Base-by-base conservation (phyloP, 2,888 invertebrate species). In the Prostheceraeus crozeri region DNA sequence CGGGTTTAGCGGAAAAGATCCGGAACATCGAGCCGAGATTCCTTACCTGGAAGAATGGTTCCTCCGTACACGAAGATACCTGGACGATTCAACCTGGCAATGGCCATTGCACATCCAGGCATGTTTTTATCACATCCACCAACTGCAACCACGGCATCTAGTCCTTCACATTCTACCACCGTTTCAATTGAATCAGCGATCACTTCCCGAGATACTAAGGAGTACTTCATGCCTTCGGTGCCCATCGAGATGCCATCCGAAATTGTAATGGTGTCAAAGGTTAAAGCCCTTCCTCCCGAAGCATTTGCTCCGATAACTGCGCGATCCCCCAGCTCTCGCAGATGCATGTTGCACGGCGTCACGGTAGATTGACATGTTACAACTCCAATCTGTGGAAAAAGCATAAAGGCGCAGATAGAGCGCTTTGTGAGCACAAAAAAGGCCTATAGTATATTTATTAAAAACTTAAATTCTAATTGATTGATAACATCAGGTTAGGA, bases 241-340 rank as follows among this genome's bases (percentile, higher is more conserved):
- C 58, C 63, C 57, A 57, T 60, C 21, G 31, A 45, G 28, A 61
- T 36, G 16, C 55, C 48, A 54, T 62, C 62, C 21, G 25, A 55
- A 14, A 62, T 40, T 4, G 59, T 25, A 21, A 59, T 59, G 1
- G 59, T 59, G 60, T 33, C 33, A 16, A 59, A 59, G 11, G 60
- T 16, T n/a, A 61, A 11, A 11, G 59, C 27, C 21, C 16, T 23
- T 6, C 57, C 35, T 1, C 33, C 31, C n/a, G 53, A 25, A 4
- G 30, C 53, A 19, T 14, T 19, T 6, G 31, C 30, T n/a, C 31
- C 28, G 6, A 16, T 19, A n/a, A 19, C 25, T 2, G 30, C 53
- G 3, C 14, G 25, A 16, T 21, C 53, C 3, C 16, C 31, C 25
- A 53, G 53, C 30, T 53, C 53, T n/a, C 27, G n/a, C 53, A 53